These are phyloP conservation scores for Pygoscelis antarcticus DNA, from an alignment of 2,113 vertebrate genomes.

Conservation along the genomic window DNA sequence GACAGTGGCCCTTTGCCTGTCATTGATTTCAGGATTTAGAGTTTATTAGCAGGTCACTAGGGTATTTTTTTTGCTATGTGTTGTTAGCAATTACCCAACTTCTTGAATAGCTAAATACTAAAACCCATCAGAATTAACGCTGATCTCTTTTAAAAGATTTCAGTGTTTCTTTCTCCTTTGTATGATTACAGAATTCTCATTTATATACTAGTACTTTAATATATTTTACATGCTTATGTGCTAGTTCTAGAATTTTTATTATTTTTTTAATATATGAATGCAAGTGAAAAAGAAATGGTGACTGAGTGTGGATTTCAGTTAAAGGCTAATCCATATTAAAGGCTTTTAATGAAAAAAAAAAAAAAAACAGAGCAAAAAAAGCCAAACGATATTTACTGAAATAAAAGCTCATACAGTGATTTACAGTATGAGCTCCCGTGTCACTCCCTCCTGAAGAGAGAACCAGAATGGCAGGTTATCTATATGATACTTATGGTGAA, in stretches of 20 bases:
- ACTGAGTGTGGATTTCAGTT: not conserved
- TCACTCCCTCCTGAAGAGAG: not conserved
- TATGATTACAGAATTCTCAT: not conserved
- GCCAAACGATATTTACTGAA: not conserved
- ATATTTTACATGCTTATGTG: not conserved
- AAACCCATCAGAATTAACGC: not conserved
- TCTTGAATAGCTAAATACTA: not conserved
- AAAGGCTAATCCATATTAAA: not conserved
- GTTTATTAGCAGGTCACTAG: conserved; percentile 15
- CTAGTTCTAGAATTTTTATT: not conserved
- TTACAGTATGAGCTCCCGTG: not conserved
- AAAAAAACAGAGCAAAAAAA: not conserved
- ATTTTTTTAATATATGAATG: not conserved
- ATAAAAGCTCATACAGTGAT: not conserved
- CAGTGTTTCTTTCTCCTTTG: not conserved
- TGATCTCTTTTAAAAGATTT: not conserved
- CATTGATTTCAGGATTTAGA: conserved; percentile 55
- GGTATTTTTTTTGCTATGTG: not conserved
- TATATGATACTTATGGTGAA: not conserved
- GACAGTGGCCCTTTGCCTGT: not conserved
- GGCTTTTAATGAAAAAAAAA: not conserved
- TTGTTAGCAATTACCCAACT: not conserved
- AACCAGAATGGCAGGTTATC: not conserved
- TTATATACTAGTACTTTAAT: not conserved
- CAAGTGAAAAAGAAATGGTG: not conserved